phyloP scores from a whole-genome alignment of 1,140 invertebrate genomes.

The Caligus rogercresseyi region DNA sequence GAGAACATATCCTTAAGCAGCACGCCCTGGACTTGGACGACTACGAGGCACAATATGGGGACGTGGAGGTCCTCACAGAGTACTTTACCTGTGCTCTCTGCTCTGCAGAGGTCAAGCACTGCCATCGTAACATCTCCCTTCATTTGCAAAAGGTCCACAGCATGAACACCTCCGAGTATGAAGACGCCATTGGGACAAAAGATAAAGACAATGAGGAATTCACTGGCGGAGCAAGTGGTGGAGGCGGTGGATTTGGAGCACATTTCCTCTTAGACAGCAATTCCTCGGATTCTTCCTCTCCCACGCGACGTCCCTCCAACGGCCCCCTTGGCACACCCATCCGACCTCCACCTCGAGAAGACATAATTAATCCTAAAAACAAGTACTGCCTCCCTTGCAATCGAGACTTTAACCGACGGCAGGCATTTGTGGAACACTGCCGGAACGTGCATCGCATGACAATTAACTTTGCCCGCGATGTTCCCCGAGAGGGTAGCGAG shows the following conservation, averaged over 20 bases:
- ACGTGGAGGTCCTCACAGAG: constrained; percentile 8
- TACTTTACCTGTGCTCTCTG: constrained; percentile 14
- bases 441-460: constrained; percentile 4
- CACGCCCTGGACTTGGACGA: not conserved
- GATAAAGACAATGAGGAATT: not conserved
- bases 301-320: not conserved
- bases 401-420: constrained; percentile 9
- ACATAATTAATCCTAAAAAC: constrained; percentile 8
- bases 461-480: not conserved
- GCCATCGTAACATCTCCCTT: constrained; percentile 6
- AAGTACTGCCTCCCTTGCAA: constrained; percentile 2
- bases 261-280: constrained; percentile 17
- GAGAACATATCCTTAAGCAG: constrained; percentile 4
- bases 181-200: not conserved
- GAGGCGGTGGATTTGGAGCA: not conserved
- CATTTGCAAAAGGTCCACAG: constrained; percentile 14
- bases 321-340: not conserved
- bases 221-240: too few species aligned
- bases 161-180: constrained; percentile 8
- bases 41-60: constrained; percentile 6
- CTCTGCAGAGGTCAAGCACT: constrained; percentile 12
- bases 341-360: not conserved
- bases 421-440: constrained; percentile 8
- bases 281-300: not conserved
- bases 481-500: not conserved